phyloP scores from a whole-genome alignment of 2,797 vertebrate genomes.

The Rhynchonycteris naso region DNA sequence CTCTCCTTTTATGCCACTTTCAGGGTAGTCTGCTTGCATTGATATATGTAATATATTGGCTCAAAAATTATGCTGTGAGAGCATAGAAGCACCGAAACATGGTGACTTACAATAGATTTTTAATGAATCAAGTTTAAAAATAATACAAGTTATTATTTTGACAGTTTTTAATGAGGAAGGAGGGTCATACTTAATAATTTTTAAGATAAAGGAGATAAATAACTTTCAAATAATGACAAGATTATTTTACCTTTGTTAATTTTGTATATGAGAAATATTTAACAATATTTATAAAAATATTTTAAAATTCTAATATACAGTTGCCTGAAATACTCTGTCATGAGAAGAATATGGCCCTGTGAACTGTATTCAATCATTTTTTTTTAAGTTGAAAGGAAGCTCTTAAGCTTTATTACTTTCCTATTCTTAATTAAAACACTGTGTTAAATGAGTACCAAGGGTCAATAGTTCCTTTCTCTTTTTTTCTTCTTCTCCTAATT shows the following conservation, averaged over 20 bases:
- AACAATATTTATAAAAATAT: not conserved
- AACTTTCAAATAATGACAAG: not conserved
- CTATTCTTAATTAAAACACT: conserved; percentile 45
- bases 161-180: not conserved
- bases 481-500: not conserved
- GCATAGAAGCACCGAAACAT: not conserved
- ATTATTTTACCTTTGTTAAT: conserved; percentile 22
- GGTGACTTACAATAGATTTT: not conserved
- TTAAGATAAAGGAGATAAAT: not conserved
- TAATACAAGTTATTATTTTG: not conserved
- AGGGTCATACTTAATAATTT: not conserved
- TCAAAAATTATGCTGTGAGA: not conserved
- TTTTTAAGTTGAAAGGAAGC: conserved; percentile 43
- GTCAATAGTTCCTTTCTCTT: not conserved
- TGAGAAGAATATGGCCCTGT: not conserved
- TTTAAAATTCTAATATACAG: not conserved
- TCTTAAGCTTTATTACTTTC: conserved; percentile 54
- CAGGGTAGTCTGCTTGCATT: conserved; percentile 1
- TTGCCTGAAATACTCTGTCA: not conserved
- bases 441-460: conserved; percentile 38
- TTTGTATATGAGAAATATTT: conserved; percentile 8
- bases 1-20: not conserved
- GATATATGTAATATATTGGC: not conserved
- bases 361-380: not conserved
- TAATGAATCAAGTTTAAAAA: not conserved